These are phyloP conservation scores for Aplidium turbinatum DNA, from an alignment of 23 tunicate genomes.

Conservation along the genomic window DNA sequence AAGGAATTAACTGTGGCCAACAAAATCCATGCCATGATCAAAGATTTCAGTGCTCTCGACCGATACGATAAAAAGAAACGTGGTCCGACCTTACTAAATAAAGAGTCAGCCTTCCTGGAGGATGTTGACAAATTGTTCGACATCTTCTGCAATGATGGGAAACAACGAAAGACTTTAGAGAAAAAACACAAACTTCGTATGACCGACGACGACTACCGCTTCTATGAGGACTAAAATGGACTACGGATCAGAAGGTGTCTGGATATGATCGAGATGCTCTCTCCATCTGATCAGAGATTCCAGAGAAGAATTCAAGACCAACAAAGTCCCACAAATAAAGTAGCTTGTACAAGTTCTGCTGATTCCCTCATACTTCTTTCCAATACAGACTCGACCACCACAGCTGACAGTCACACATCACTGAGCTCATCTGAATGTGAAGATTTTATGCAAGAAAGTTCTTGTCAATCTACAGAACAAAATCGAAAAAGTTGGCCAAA, in stretches of 20 bases:
- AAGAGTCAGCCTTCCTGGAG: not conserved
- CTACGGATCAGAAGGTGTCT: not conserved
- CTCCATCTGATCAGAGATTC: slow-evolving; percentile 1
- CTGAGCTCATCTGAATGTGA: too few species aligned
- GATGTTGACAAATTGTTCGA: not conserved
- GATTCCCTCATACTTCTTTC: too few species aligned
- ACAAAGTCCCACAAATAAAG: too few species aligned
- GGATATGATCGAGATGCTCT: not conserved
- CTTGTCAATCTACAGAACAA: too few species aligned
- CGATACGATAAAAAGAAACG: slow-evolving; percentile 14
- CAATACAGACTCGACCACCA: too few species aligned
- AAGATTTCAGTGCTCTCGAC: slow-evolving; percentile 21
- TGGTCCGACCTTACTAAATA: not conserved
- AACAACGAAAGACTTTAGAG: slow-evolving; percentile 2
- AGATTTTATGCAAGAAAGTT: too few species aligned
- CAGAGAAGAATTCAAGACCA: too few species aligned
- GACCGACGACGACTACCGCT: slow-evolving; percentile 3
- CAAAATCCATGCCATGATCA: slow-evolving; percentile 6
- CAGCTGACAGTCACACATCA: too few species aligned
- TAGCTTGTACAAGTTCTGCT: too few species aligned
- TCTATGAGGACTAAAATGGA: slow-evolving; percentile 22
- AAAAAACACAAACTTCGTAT: not conserved
- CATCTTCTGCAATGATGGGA: slow-evolving; percentile 4
- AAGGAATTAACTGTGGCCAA: not conserved
- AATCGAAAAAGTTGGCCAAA: slow-evolving; percentile 9